phyloP scores from a whole-genome alignment of 1,140 invertebrate genomes.

The Caenorhabditis elegans region WBcel235 BX284606.5:14693001-14693500 shows the following conservation, averaged over 20 bases:
- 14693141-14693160: constrained; percentile 9
- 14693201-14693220: constrained; percentile 31
- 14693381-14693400: too few relatives aligned
- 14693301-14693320: not conserved
- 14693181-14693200: constrained; percentile 21
- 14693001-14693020: not conserved
- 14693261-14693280: constrained; percentile 29
- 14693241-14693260: constrained; percentile 15
- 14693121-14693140: constrained; percentile 19
- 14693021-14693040: not conserved
- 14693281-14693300: constrained; percentile 23
- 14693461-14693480: too few relatives aligned
- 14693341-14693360: not conserved
- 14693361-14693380: too few relatives aligned
- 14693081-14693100: not conserved
- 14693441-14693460: too few relatives aligned
- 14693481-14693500: too few relatives aligned
- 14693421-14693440: too few relatives aligned
- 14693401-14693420: too few relatives aligned
- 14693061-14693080: not conserved
- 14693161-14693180: constrained; percentile 29
- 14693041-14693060: not conserved
- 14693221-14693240: constrained; percentile 24
- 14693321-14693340: not conserved
- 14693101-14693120: constrained; percentile 7